A percentile compares a stretch with the other conserved stretches of the same genome.
Evolutionary conservation across 1,140 invertebrate genomes (phyloP).

Genomic region (Danaus plexippus): DNA sequence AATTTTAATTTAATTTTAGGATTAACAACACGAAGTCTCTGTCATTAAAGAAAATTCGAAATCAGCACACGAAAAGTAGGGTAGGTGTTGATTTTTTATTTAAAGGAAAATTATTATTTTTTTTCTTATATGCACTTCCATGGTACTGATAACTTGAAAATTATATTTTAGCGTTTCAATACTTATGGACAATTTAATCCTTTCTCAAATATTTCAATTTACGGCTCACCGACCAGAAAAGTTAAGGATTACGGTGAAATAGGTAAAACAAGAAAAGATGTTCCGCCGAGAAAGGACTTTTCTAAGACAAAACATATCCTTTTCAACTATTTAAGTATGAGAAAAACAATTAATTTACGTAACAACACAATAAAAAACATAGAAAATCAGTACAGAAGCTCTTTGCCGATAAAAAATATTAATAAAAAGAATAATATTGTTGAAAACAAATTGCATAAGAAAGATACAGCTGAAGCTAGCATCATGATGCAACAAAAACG

Average conservation of each 20-base stretch:
- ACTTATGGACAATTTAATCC: constrained; percentile 11
- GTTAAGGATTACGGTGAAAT: neutral
- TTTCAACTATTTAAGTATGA: constrained; percentile 24
- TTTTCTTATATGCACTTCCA: neutral
- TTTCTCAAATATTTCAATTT: constrained; percentile 32
- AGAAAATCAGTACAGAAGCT: neutral
- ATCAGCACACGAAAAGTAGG: no score
- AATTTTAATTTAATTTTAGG: no score
- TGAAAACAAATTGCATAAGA: constrained; percentile 5
- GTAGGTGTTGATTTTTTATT: no score
- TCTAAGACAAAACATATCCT: constrained; percentile 28
- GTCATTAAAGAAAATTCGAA: no score
- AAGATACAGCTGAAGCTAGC: constrained; percentile 15
- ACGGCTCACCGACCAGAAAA: constrained; percentile 24
- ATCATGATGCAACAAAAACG: no score
- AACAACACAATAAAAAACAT: constrained; percentile 4
- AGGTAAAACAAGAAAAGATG: constrained; percentile 23
- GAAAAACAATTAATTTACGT: neutral
- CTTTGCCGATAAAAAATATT: neutral
- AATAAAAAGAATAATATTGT: neutral
- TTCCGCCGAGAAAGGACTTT: constrained; percentile 41
- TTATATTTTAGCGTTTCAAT: neutral
- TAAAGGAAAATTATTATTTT: neutral
- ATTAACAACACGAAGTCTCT: no score
- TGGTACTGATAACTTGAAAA: neutral